Evolutionary conservation across 2,113 vertebrate genomes (phyloP), one percentile per base, ranked within the genome.

Genomic region (Forbesichthys papilliferus): DNA sequence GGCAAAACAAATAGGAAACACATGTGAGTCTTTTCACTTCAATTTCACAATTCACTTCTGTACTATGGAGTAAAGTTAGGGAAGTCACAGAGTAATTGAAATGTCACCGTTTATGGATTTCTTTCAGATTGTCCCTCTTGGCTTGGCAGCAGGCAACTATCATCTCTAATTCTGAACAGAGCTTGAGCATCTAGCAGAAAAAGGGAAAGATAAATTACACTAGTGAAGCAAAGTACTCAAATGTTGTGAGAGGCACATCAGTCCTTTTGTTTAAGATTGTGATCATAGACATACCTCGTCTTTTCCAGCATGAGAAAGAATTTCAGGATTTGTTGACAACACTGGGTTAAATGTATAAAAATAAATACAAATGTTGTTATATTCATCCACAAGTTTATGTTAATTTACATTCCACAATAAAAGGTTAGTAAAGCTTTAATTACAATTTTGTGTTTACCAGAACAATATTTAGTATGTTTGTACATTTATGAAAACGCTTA

Each of bases 91-190:
- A 7, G 16, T 13, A 73, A 66, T 42, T 0, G 12, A 75, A 53
- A 11, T 3, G 33, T 56, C n/a, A 91, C 92, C 9, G 79, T 81
- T 89, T 80, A 73, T 85, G 86, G 8, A 71, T 81, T 60, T 92
- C 89, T 83, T 52, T 86, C 42, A 93, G 79, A 61, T 87, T 85
- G 69, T 89, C 86, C 68, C 84, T 83, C 62, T 88, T 92, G 42
- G 89, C 88, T 82, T 92, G 83, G 4, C 67, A 85, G 75, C 87
- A 93, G 16, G 91, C 87, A 73, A 86, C 73, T 54, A 92, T 78
- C 91, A 93, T 90, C 75, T 93, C 89, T 48, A 94, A 88, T 69
- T 93, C 81, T 56, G 78, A 84, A 75, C 91, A 88, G 52, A 91
- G 66, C 64, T 81, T 90, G 20, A 87, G 70, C 77, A 94, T 83